Evolutionary conservation across 2,797 vertebrate genomes (phyloP), one percentile per base, ranked within the genome.

Genomic region (Sebastes vulpes): DNA sequence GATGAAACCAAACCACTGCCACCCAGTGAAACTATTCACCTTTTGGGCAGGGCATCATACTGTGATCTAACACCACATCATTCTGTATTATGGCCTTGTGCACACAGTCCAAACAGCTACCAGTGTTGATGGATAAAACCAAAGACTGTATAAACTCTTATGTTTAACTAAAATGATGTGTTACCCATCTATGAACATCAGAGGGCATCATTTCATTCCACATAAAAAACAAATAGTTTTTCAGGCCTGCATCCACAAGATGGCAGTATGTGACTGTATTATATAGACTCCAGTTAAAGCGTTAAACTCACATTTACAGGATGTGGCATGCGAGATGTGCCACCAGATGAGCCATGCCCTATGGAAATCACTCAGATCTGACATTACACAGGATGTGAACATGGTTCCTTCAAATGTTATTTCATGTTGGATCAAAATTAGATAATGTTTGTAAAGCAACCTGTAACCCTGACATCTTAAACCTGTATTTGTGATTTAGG

Each of bases 201-300:
- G 89, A 73, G 75, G 82, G 78, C 78, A 18, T 21, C 1, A 3
- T 79, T 81, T 52, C 16, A 32, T 8, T 21, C 2, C 18, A 29
- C 56, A 75, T 2, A 69, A 35, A 61, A 53, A 9, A 0, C 20
- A 48, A 28, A 1, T 20, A 1, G 16, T 21, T 6, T 32, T 5
- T 52, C 18, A 9, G 5, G 28, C 21, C 10, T 48, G 26, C 6
- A 0, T 23, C 88, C 94, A 91, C 81, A 12, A 83, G 94, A 71
- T 88, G 90, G 85, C 91, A 81, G 75, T 81, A n/a, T 54, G 25
- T 38, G 20, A 20, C 65, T 26, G 14, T 53, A 14, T n/a, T 1
- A 29, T 2, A 4, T 3, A 2, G 10, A 46, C 9, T 42, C 1
- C 0, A 59, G 8, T 57, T 1, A 29, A 6, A 48, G 29, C 18